Percentiles rank a stretch among this genome's conserved stretches.
phyloP scores from a whole-genome alignment of 2,888 invertebrate genomes.

The Phymatocera aterrima region DNA sequence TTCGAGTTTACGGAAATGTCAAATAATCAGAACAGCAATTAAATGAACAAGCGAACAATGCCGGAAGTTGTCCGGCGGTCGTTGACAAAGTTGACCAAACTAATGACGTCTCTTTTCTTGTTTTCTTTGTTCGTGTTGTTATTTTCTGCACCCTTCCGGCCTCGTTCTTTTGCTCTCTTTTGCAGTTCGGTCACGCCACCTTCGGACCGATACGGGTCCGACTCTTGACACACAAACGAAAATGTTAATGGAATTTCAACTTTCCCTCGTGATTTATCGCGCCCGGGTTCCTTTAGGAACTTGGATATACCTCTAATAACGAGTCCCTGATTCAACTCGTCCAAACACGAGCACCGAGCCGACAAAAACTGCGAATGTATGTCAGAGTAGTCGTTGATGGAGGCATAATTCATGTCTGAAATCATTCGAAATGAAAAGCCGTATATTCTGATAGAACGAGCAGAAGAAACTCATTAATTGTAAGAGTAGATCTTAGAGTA shows the following conservation, averaged over 20 bases:
- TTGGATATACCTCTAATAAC: background rate
- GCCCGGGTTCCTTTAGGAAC: background rate
- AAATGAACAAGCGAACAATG: conserved; percentile 17
- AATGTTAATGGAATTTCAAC: conserved; percentile 26
- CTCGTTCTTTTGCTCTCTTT: conserved; percentile 1
- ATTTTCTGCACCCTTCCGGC: background rate
- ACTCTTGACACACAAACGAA: background rate
- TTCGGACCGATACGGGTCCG: background rate
- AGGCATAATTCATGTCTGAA: too few species aligned
- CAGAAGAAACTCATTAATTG: too few species aligned
- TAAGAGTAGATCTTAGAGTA: too few species aligned
- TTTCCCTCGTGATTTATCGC: conserved; percentile 2
- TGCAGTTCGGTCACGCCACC: conserved; percentile 25
- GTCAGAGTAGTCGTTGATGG: too few species aligned
- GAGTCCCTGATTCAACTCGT: background rate
- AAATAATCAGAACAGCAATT: conserved; percentile 21
- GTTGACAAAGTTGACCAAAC: conserved; percentile 36
- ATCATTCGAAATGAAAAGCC: too few species aligned
- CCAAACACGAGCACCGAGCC: background rate
- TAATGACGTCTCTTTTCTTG: conserved; percentile 4
- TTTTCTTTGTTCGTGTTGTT: background rate
- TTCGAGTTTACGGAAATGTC: background rate
- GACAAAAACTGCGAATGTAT: background rate
- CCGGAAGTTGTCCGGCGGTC: conserved; percentile 24
- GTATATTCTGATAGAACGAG: too few species aligned